Conservation (phyloP, 2,113 vertebrate species). For the Sclerurus mexicanus region DNA sequence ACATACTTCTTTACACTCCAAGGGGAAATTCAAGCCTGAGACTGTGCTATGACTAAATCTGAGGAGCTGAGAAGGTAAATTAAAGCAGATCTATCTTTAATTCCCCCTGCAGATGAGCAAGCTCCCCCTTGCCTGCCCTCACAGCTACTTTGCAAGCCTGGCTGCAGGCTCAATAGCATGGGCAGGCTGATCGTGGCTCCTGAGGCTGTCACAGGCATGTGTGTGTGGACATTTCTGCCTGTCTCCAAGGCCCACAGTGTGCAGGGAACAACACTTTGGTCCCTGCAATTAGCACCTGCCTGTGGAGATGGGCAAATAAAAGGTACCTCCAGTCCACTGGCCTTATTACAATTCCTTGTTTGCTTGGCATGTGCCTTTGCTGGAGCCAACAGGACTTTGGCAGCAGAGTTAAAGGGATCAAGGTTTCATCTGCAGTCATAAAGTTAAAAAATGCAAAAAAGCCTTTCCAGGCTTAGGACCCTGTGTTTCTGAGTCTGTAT, state of each 20-base stretch:
- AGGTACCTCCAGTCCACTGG: not conserved
- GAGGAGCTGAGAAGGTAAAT: not conserved
- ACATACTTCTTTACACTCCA: not conserved
- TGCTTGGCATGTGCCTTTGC: not conserved
- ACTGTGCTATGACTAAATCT: not conserved
- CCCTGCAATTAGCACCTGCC: not conserved
- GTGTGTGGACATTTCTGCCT: not conserved
- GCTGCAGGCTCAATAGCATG: not conserved
- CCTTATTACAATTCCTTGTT: not conserved
- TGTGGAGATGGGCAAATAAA: not conserved
- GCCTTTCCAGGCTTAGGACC: not conserved
- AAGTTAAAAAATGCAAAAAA: not conserved
- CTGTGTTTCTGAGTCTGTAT: not conserved
- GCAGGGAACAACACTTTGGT: not conserved
- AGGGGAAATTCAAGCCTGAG: not conserved
- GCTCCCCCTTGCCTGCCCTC: not conserved
- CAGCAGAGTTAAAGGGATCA: not conserved
- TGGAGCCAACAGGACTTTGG: not conserved
- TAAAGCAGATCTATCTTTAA: not conserved
- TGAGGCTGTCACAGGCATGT: accelerated
- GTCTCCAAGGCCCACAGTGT: not conserved
- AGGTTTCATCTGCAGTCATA: not conserved
- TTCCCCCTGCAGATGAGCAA: not conserved
- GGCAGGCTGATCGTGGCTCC: not conserved
- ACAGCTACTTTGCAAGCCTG: not conserved